Evolutionary conservation across 2,113 vertebrate species (phyloP).

Genomic region (Pluvialis apricaria): DNA sequence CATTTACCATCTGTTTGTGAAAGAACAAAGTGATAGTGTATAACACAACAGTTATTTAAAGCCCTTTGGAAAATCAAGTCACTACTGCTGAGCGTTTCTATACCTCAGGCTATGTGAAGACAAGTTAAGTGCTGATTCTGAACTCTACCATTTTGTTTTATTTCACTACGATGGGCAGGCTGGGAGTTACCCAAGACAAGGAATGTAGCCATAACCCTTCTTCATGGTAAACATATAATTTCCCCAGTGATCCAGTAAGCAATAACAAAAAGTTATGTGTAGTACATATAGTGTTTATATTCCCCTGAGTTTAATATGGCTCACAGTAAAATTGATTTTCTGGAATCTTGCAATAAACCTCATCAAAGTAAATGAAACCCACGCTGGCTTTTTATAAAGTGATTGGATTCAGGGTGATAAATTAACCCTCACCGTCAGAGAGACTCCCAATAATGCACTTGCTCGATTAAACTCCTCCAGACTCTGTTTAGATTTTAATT

Average conservation of each 20-base stretch:
- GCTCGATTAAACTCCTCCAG: conserved; percentile 57
- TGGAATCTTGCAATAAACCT: conserved; percentile 77
- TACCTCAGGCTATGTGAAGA: conserved; percentile 36
- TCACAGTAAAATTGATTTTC: conserved; percentile 80
- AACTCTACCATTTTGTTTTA: conserved; percentile 63
- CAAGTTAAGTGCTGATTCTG: conserved; percentile 43
- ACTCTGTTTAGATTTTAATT: conserved; percentile 61
- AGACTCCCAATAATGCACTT: conserved; percentile 54
- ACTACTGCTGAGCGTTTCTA: background rate
- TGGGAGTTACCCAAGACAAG: conserved; percentile 70
- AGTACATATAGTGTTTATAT: conserved; percentile 72
- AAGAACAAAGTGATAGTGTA: background rate
- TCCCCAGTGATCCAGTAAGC: conserved; percentile 75
- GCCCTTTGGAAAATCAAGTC: conserved; percentile 49
- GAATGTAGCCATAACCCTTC: conserved; percentile 67
- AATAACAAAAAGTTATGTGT: conserved; percentile 80
- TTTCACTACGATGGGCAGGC: conserved; percentile 57
- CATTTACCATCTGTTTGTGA: background rate
- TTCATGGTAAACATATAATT: conserved; percentile 76
- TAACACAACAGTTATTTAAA: background rate
- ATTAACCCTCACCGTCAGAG: conserved; percentile 65
- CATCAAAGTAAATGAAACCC: conserved; percentile 80
- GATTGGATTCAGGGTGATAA: conserved; percentile 74
- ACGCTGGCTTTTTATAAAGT: conserved; percentile 72
- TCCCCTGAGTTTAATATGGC: conserved; percentile 77